Base-by-base conservation (phyloP, 2,888 invertebrate genomes). In the Auanema freiburgensis region DNA sequence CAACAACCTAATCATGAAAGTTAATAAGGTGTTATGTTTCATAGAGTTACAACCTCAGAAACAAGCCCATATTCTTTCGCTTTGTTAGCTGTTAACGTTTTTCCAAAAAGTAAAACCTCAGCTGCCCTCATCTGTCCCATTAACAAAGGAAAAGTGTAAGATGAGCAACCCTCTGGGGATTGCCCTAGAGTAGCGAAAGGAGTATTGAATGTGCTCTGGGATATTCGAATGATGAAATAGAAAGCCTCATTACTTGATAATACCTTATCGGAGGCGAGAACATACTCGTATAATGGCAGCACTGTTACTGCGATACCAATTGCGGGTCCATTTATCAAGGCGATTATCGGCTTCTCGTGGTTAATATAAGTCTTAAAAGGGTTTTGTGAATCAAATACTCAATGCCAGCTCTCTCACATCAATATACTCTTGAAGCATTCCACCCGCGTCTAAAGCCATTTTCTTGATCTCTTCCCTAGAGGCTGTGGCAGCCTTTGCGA, bases 321-420 rank as follows among this genome's bases (percentile, higher is more conserved):
- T 14, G 93, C 92, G 49, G 94, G 94, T 1, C 97, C 97, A 87
- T 97, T 95, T 0, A 96, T 90, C 63, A 94, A 86, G 14, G 90
- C 91, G 69, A 96, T 88, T 50, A 97, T 84, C 42, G 93, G 86
- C 85, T 97, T 98, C 0, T 92, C 91, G 84, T 92, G 93, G 72
- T 89, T 89, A 70, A 94, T 91, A 74, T 93, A 90, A 0, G 91
- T 87, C 64, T 74, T 57, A 8, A 55, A 58, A 16, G 33, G 33
- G 33, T 33, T 33, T 33, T 33, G 33, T 33, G 3, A 8, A 33
- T 3, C 4, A 33, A 33, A 33, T 5, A 33, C 33, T 33, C 33
- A 33, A 33, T 8, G 40, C 5, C 16, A 43, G n/a, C 21, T 16
- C 14, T 53, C 68, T n/a, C 6, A 73, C 75, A 58, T 76, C 68